A percentile compares a stretch with the other conserved stretches of the same genome.
These are phyloP conservation scores for Antheraea mylitta DNA, from an alignment of 1,140 invertebrate genomes.

Conservation along the genomic window DNA sequence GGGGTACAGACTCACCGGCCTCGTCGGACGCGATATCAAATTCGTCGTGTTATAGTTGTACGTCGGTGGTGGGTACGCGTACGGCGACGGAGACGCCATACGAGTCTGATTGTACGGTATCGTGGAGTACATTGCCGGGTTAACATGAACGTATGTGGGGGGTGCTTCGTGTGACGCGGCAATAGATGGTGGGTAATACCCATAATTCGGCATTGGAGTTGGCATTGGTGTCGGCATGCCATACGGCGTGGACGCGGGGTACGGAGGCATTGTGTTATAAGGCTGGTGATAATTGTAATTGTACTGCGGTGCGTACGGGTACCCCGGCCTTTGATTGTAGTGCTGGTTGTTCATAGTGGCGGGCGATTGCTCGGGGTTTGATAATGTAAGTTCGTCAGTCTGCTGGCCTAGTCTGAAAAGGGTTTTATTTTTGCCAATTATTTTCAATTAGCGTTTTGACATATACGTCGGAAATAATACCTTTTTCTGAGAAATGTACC, in stretches of 20 bases:
- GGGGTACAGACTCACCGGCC: constrained; percentile 49
- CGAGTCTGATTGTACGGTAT: constrained; percentile 58
- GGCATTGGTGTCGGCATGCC: constrained; percentile 24
- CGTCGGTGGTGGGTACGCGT: constrained; percentile 40
- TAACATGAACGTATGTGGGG: constrained; percentile 38
- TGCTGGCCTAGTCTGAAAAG: constrained; percentile 68
- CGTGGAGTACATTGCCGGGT: constrained; percentile 42
- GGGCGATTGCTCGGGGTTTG: constrained; percentile 38
- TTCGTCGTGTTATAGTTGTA: constrained; percentile 70
- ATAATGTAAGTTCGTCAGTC: constrained; percentile 55
- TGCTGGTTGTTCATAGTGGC: constrained; percentile 60
- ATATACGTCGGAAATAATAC: no score
- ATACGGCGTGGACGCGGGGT: constrained; percentile 20
- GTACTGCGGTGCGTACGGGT: constrained; percentile 45
- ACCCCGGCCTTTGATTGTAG: constrained; percentile 57
- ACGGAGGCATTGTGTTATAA: constrained; percentile 33
- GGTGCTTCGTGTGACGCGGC: constrained; percentile 28
- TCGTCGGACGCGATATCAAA: constrained; percentile 56
- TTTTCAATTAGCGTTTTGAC: no score
- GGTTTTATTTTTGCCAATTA: not conserved
- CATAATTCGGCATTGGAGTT: constrained; percentile 37
- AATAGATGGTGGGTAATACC: constrained; percentile 40
- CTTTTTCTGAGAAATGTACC: no score
- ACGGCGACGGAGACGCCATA: constrained; percentile 51
- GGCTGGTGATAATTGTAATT: constrained; percentile 47